phyloP scores from a whole-genome alignment of 2,888 invertebrate genomes.

The Brachypalpus laphriformis region DNA sequence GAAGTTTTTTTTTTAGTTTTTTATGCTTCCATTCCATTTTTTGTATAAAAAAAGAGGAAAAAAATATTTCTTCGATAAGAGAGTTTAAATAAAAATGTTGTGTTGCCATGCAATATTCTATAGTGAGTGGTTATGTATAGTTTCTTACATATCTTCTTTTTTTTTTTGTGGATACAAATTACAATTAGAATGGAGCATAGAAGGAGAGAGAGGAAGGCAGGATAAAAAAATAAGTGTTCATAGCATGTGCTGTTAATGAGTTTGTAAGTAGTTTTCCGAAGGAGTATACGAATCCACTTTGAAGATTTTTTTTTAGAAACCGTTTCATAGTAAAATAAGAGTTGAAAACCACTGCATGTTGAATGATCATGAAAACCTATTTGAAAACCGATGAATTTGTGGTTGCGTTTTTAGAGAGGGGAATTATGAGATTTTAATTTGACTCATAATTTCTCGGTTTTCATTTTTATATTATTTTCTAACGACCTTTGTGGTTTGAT shows the following conservation, averaged over 20 bases:
- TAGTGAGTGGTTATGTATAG: constrained; percentile 31
- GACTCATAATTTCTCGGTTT: constrained; percentile 22
- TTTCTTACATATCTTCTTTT: constrained; percentile 4
- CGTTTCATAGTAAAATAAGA: neutral
- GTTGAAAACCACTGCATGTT: neutral
- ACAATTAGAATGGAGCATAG: constrained; percentile 55
- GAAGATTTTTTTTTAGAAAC: neutral
- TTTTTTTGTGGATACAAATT: constrained; percentile 49
- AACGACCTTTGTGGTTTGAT: constrained; percentile 15
- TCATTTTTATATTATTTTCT: constrained; percentile 5
- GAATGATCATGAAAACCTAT: constrained; percentile 5
- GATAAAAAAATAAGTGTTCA: constrained; percentile 1
- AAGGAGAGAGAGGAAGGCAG: neutral
- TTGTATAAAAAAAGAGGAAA: constrained; percentile 51
- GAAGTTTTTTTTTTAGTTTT: constrained; percentile 76
- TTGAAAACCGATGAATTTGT: neutral
- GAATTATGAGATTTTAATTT: constrained; percentile 39
- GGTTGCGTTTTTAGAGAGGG: neutral
- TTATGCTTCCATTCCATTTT: constrained; percentile 77
- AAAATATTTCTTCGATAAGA: constrained; percentile 35
- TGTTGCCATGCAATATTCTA: constrained; percentile 69
- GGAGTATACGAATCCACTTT: neutral
- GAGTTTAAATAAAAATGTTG: constrained; percentile 55
- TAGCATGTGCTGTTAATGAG: constrained; percentile 70
- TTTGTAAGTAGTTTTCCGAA: constrained; percentile 43